Percentiles rank a stretch among this genome's conserved stretches.
These are phyloP conservation scores for Triplophysa tibetana DNA, from an alignment of 2,113 vertebrate genomes.

Conservation along the genomic window DNA sequence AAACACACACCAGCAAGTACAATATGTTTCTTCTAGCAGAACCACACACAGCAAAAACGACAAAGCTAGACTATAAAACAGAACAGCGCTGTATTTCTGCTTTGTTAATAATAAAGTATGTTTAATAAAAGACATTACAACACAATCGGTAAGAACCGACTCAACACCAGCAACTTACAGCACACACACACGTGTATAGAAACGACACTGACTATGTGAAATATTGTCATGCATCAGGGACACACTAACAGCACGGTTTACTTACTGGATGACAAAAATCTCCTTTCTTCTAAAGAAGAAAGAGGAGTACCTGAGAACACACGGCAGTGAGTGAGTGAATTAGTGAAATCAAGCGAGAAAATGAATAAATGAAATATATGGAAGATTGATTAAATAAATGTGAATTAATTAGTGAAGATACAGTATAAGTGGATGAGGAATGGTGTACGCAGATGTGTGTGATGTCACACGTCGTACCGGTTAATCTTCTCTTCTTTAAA, in stretches of 20 bases:
- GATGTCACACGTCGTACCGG: constrained; percentile 76
- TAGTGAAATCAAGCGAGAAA: neutral
- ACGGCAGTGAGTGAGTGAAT: constrained; percentile 55
- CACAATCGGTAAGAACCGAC: neutral
- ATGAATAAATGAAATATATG: too few species aligned
- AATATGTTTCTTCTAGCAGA: neutral
- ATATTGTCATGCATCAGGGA: constrained; percentile 5
- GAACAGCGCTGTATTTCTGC: neutral
- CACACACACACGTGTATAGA: constrained; percentile 29
- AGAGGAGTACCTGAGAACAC: constrained; percentile 93
- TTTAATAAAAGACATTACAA: neutral
- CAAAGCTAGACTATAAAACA: neutral
- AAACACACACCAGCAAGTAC: constrained; percentile 1
- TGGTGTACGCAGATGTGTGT: neutral
- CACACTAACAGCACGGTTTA: constrained; percentile 57
- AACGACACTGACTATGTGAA: neutral
- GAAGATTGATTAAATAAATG: neutral
- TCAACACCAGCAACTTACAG: neutral
- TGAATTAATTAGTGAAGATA: neutral
- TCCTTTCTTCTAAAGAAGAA: constrained; percentile 99
- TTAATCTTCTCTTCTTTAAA: constrained; percentile 95
- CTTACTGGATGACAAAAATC: constrained; percentile 99
- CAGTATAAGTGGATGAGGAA: neutral
- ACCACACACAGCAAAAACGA: neutral
- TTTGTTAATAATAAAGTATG: neutral